Evolutionary conservation across 2,113 vertebrate species (phyloP).

Genomic region (Stegostoma tigrinum): DNA sequence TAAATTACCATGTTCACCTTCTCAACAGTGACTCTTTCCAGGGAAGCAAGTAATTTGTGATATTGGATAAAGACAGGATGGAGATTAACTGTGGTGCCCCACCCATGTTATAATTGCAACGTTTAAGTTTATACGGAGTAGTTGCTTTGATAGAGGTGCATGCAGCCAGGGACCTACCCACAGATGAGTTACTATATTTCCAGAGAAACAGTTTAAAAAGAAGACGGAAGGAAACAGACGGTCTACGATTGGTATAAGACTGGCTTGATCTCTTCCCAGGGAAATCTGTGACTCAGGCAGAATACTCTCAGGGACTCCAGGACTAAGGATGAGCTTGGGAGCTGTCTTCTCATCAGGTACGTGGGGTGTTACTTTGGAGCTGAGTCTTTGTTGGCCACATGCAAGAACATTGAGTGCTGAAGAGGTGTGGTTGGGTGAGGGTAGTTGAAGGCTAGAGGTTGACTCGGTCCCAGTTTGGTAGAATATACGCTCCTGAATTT

Average conservation of each 20-base stretch:
- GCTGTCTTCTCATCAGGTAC: neutral
- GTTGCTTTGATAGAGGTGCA: neutral
- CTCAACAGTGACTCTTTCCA: neutral
- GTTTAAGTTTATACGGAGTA: neutral
- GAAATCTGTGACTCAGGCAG: neutral
- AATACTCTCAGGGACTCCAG: neutral
- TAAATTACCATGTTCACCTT: neutral
- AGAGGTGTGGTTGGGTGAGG: neutral
- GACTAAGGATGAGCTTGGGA: neutral
- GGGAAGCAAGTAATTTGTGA: neutral
- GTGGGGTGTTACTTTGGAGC: neutral
- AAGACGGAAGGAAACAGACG: neutral
- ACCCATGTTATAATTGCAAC: neutral
- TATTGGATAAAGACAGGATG: neutral
- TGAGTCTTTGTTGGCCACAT: too few relatives aligned
- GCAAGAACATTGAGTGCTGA: neutral
- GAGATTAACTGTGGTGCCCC: neutral
- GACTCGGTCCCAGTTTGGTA: neutral
- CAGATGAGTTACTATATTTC: neutral
- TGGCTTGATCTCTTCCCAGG: neutral
- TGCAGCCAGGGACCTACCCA: neutral
- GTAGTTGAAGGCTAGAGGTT: neutral
- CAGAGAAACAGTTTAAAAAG: neutral
- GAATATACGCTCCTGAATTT: neutral
- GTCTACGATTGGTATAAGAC: neutral